Evolutionary conservation across 2,888 invertebrate genomes (phyloP), one percentile per base, ranked within the genome.

Genomic region (Orchesella flavescens): DNA sequence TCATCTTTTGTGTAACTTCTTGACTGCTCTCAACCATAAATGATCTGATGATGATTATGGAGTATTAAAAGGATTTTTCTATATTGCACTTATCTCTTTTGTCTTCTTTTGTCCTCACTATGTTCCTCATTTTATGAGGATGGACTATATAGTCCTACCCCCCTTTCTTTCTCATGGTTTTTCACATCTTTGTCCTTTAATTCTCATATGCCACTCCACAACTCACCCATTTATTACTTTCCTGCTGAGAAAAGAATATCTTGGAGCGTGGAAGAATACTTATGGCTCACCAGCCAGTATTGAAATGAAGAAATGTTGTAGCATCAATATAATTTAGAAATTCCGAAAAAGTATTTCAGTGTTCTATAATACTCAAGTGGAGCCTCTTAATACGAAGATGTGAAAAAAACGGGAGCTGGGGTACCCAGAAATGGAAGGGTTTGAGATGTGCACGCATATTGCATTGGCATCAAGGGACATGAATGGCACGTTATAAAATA

Each of bases 391-490:
- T 43, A 21, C 3, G 44, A 10, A 49, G 23, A 59, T 43, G n/a
- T 13, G 19, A 66, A 49, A 77, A 55, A 44, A 17, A 24, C 15
- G 15, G 69, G 61, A 69, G 69, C 3, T 10, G 49, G 49, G 15
- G n/a, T 12, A 49, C 12, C n/a, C 12, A 49, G 34, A 72, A 79
- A 34, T 2, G 34, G 72, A 72, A 79, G 71, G 72, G 65, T 72
- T 71, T 34, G 43, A 65, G 65, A 71, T 63, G 71, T 71, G 53
- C 79, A 72, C 77, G 77, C 77, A 69, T 76, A 57, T 76, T 49
- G 49, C 49, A 49, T 49, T 43, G 34, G 43, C 23, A 44, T 34
- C 34, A 34, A 34, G 34, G 34, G 43, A 19, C 66, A 17, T 44
- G 66, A 17, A 66, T 63, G 63, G n/a, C 15, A 12, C 5, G n/a